Conservation (phyloP, 2,113 vertebrate genomes). For the Aptenodytes forsteri region DNA sequence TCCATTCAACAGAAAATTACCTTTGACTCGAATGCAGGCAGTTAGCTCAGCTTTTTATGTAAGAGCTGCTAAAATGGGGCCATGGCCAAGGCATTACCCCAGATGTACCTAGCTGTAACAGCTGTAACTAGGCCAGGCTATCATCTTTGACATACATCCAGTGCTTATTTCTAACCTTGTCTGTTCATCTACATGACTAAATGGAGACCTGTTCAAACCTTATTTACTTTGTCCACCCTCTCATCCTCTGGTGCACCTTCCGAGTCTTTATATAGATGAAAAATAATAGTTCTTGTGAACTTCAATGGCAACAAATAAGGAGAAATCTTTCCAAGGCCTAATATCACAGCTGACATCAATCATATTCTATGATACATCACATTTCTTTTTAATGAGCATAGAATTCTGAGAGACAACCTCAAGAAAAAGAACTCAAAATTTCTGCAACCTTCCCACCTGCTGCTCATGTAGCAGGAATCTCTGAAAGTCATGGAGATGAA, state of each 20-base stretch:
- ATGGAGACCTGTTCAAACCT: neutral
- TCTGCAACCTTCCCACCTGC: slow-evolving; percentile 76
- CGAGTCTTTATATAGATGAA: neutral
- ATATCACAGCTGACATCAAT: neutral
- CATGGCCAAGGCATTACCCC: neutral
- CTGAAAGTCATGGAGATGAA: slow-evolving; percentile 93
- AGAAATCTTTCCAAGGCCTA: neutral
- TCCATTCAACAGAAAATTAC: neutral
- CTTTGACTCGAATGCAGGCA: neutral
- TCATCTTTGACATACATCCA: neutral
- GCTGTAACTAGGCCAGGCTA: neutral
- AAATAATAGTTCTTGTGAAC: neutral
- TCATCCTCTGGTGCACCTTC: neutral
- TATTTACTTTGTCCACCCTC: neutral
- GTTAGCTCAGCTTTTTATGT: neutral
- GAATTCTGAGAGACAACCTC: neutral
- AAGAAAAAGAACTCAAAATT: neutral
- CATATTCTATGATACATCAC: neutral
- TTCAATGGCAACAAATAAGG: neutral
- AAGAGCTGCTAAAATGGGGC: neutral
- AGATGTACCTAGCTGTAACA: neutral
- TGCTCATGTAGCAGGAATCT: slow-evolving; percentile 90
- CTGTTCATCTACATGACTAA: neutral
- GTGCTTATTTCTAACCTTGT: neutral
- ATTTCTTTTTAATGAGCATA: neutral